Percentiles rank a stretch among this genome's conserved stretches.
These are phyloP conservation scores for Stegostoma tigrinum DNA, from an alignment of 2,113 vertebrate species.

Conservation along the genomic window DNA sequence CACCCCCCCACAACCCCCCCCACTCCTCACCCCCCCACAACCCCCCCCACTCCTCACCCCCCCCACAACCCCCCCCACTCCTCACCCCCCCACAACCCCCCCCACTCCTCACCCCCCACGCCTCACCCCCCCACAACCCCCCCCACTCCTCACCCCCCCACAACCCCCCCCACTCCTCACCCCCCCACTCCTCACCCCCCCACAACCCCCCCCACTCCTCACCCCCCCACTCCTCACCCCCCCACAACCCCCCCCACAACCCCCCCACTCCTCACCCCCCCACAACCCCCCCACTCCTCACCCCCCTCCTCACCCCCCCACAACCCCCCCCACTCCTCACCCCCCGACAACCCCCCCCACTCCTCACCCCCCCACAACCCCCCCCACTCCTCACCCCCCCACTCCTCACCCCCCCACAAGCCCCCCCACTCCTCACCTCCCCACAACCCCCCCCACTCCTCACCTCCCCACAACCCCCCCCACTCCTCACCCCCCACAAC, in stretches of 20 bases:
- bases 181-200: too few relatives aligned
- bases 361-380: neutral
- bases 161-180: rapidly evolving
- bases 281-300: too few relatives aligned
- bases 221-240: too few relatives aligned
- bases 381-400: neutral
- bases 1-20: rapidly evolving
- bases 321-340: neutral
- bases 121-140: neutral
- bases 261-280: neutral
- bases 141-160: neutral
- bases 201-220: too few relatives aligned
- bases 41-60: neutral
- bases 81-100: neutral
- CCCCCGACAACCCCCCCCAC: too few relatives aligned
- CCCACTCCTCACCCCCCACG: neutral
- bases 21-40: too few relatives aligned
- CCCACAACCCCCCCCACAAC: too few relatives aligned
- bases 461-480: too few relatives aligned
- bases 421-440: neutral
- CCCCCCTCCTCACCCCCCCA: too few relatives aligned
- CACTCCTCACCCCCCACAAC: neutral
- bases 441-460: neutral
- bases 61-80: neutral
- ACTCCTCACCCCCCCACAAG: neutral